Percentiles rank a stretch among this genome's conserved stretches.
These are phyloP conservation scores for Dicerorhinus sumatrensis DNA, from an alignment of 2,113 vertebrate genomes.

Conservation along the genomic window DNA sequence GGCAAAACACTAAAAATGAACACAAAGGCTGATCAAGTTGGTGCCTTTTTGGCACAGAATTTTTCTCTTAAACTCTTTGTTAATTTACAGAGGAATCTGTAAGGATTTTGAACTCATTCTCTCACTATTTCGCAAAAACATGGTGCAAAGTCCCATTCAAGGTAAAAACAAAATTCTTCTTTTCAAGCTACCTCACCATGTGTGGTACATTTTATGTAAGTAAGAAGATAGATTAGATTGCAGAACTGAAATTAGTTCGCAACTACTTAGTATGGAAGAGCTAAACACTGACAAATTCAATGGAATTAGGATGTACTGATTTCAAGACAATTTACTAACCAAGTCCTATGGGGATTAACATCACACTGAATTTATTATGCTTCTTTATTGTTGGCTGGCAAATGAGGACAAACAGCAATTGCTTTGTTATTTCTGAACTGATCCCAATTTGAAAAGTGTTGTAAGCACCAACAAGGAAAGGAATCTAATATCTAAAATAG, in stretches of 20 bases:
- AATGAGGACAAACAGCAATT: constrained; percentile 23
- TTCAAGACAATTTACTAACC: neutral
- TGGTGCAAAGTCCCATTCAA: neutral
- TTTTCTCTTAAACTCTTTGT: neutral
- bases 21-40: neutral
- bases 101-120: neutral
- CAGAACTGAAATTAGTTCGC: neutral
- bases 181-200: neutral
- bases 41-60: neutral
- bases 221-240: neutral
- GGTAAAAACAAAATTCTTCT: neutral
- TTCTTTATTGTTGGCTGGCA: constrained; percentile 62
- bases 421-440: constrained; percentile 48
- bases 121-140: neutral
- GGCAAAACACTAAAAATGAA: neutral
- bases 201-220: neutral
- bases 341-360: neutral
- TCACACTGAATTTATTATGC: neutral
- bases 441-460: constrained; percentile 22
- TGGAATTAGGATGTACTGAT: neutral
- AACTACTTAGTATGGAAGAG: neutral
- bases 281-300: neutral
- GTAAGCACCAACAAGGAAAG: neutral
- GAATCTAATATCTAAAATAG: neutral
- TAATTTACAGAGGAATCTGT: neutral